Percentiles rank a stretch among this genome's conserved stretches.
Conservation (phyloP, 2,888 invertebrate species). For the Polymixis lichenea region DNA sequence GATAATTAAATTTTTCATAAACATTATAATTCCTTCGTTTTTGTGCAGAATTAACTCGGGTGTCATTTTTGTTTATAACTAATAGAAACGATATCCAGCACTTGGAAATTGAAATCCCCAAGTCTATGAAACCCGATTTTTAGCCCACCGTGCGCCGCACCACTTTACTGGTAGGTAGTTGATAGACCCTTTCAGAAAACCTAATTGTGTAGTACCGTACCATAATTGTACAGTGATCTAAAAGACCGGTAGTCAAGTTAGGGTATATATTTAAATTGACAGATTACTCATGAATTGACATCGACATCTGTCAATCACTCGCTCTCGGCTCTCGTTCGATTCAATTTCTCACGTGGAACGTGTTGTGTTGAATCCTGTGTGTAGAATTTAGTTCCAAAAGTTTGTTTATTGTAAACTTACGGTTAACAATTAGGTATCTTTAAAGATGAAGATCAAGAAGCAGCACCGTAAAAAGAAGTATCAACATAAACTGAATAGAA, state of each 20-base stretch:
- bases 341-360: conserved; percentile 40
- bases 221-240: not conserved
- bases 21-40: no score
- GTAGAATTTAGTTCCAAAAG: not conserved
- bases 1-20: no score
- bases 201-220: no score
- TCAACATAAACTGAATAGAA: conserved; percentile 93
- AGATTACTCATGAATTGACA: not conserved
- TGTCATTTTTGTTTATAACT: no score
- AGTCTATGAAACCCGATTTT: no score
- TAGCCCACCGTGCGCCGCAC: no score
- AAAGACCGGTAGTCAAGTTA: not conserved
- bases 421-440: not conserved
- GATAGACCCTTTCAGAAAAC: no score
- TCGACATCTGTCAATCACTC: not conserved
- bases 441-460: conserved; percentile 87
- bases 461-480: conserved; percentile 92
- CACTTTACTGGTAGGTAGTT: no score
- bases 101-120: no score
- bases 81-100: no score
- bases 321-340: no score
- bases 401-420: conserved; percentile 2
- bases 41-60: no score
- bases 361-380: conserved; percentile 13
- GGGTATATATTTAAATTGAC: not conserved